These are phyloP conservation scores for Poecile montanus DNA, from an alignment of 2,797 vertebrate species.

Conservation along the genomic window DNA sequence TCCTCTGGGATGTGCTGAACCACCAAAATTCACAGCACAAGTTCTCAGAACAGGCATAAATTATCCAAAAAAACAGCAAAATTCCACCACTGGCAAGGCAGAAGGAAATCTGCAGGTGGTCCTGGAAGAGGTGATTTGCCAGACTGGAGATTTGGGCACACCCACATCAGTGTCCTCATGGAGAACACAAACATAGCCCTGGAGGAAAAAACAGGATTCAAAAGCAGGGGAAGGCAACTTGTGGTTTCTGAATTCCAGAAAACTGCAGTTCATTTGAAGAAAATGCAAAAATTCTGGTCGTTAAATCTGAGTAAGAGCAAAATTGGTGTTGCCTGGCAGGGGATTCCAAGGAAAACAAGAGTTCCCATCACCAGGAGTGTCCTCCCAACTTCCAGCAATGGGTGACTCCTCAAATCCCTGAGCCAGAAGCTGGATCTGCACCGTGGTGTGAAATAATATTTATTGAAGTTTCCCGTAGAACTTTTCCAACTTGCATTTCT, in stretches of 20 bases:
- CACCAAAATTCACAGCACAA: neutral
- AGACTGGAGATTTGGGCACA: neutral
- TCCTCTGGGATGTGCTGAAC: neutral
- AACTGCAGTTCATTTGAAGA: neutral
- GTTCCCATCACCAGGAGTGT: neutral
- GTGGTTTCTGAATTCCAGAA: neutral
- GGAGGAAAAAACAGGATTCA: neutral
- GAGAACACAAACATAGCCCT: neutral
- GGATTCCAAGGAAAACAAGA: neutral
- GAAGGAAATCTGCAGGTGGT: neutral
- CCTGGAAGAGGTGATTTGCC: neutral
- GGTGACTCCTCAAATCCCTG: neutral
- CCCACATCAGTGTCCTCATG: neutral
- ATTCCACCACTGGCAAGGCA: neutral
- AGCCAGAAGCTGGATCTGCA: neutral
- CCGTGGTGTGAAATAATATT: neutral
- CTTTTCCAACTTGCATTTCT: neutral
- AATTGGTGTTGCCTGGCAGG: neutral
- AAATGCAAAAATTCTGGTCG: neutral
- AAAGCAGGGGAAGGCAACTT: neutral
- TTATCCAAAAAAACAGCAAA: neutral
- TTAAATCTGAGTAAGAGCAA: neutral
- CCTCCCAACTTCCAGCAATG: neutral
- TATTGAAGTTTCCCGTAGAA: neutral
- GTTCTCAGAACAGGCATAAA: neutral